phyloP scores from a whole-genome alignment of 2,888 invertebrate genomes.

The Drosophila pseudotakahashii region DNA sequence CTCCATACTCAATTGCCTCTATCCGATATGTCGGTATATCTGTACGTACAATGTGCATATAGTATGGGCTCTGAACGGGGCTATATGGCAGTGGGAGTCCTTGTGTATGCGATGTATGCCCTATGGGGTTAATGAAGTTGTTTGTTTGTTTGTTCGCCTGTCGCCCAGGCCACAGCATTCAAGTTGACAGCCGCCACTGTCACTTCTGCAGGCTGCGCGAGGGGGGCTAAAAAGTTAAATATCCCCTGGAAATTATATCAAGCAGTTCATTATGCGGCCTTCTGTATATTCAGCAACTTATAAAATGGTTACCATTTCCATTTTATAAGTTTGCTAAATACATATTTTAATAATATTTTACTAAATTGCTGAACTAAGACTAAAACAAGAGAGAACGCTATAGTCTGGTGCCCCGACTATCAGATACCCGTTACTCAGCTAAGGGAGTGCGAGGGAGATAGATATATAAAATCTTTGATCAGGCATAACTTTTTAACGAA shows the following conservation, averaged over 20 bases:
- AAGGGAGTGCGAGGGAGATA: too few relatives aligned
- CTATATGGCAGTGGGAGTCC: constrained; percentile 20
- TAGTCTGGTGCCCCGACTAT: too few relatives aligned
- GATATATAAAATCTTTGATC: too few relatives aligned
- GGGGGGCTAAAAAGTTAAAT: constrained; percentile 11
- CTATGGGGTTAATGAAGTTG: constrained; percentile 75
- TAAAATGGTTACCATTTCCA: too few relatives aligned
- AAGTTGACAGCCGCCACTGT: constrained; percentile 32
- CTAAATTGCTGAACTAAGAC: too few relatives aligned
- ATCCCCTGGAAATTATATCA: constrained; percentile 6
- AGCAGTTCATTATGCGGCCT: neutral
- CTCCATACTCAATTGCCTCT: constrained; percentile 42
- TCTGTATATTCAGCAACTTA: too few relatives aligned
- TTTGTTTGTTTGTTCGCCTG: constrained; percentile 65
- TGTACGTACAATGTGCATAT: neutral
- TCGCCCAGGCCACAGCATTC: constrained; percentile 30
- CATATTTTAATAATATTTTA: too few relatives aligned
- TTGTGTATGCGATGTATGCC: constrained; percentile 54
- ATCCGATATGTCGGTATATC: constrained; percentile 25
- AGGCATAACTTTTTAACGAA: too few relatives aligned
- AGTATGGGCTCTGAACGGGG: constrained; percentile 7
- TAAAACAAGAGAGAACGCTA: too few relatives aligned
- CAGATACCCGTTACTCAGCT: too few relatives aligned
- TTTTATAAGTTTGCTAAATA: too few relatives aligned
- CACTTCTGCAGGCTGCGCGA: neutral